These are phyloP conservation scores for Tenebrio molitor DNA, from an alignment of 1,140 invertebrate genomes.

Conservation along the genomic window DNA sequence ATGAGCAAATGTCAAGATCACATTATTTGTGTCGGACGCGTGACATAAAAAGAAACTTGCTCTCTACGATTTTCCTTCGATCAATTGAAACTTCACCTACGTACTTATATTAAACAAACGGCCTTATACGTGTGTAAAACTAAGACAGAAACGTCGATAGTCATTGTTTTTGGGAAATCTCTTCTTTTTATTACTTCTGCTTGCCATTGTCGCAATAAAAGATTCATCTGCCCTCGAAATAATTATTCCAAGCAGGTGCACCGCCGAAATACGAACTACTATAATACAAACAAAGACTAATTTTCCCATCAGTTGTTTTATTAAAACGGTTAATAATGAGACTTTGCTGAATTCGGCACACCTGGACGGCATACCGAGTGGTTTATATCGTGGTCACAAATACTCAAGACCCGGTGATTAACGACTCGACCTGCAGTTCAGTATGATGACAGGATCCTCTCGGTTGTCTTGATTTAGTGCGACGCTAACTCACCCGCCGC, in stretches of 20 bases:
- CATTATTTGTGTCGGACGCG: slow-evolving; percentile 48
- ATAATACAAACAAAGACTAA: slow-evolving; percentile 6
- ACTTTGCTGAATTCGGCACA: slow-evolving; percentile 8
- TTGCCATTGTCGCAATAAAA: slow-evolving; percentile 1
- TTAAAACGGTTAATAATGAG: slow-evolving; percentile 36
- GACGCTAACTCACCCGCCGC: slow-evolving; percentile 43
- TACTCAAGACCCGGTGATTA: slow-evolving; percentile 36
- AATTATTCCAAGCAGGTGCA: slow-evolving; percentile 14
- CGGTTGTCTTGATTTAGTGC: slow-evolving; percentile 46
- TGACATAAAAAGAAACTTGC: slow-evolving; percentile 34
- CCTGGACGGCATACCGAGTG: slow-evolving; percentile 22
- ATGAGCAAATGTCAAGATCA: slow-evolving; percentile 48
- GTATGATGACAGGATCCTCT: slow-evolving; percentile 45
- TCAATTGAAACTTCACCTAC: slow-evolving; percentile 37
- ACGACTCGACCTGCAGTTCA: slow-evolving; percentile 45
- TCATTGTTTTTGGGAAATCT: neutral
- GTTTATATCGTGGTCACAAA: slow-evolving; percentile 39
- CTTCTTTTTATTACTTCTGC: neutral
- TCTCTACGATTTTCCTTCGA: slow-evolving; percentile 30
- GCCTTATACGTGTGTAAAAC: neutral
- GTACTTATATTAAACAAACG: slow-evolving; percentile 21
- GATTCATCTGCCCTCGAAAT: slow-evolving; percentile 1
- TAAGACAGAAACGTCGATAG: neutral
- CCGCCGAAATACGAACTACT: neutral
- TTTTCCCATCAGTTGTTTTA: slow-evolving; percentile 17